Base-by-base conservation (phyloP, 2,797 vertebrate species). In the Enteromius thamalakanensis region DNA sequence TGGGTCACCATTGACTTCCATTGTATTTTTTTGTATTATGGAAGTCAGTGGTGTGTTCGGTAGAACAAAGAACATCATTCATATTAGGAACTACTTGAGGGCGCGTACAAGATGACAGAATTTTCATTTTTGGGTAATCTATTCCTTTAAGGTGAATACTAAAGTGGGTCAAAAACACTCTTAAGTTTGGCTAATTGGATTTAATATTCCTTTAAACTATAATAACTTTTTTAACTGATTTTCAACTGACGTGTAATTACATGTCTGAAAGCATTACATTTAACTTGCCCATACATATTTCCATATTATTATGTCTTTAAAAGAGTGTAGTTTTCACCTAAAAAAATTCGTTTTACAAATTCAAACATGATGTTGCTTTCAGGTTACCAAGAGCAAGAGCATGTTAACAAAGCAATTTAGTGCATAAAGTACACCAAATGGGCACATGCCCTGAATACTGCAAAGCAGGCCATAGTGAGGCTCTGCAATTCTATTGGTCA, bases 401-500 rank as follows among this genome's bases (percentile, higher is more conserved):
- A 53, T 8, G 51, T 53, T 26, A 60, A 26, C 58, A 60, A 60
- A 26, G 58, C 58, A 60, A 26, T 60, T 60, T 60, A 60, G 23
- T 26, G 58, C 11, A 26, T 26, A 60, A 26, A 26, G 23, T 26
- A 60, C 58, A 60, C 58, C 11, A 14, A 26, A 4, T 58, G 11
- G 11, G n/a, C 11, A 6, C 21, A 55, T 55, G 21, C 2, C 58
- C 9, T 29, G 58, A 60, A 2, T 23, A 12, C 58, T 60, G 26
- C 23, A 60, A 60, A 60, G 23, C 23, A 60, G 23, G 58, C 58
- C 12, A 14, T 15, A 62, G 12, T 62, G 58, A 62, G 29, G 23
- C 58, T 60, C 55, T 26, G 55, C 37, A 78, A 64, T 79, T 26
- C 21, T 78, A 77, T 76, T 76, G 51, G 58, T 17, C 6, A 58